Evolutionary conservation across 2,113 vertebrate genomes (phyloP).

Genomic region (Patagioenas fasciata): DNA sequence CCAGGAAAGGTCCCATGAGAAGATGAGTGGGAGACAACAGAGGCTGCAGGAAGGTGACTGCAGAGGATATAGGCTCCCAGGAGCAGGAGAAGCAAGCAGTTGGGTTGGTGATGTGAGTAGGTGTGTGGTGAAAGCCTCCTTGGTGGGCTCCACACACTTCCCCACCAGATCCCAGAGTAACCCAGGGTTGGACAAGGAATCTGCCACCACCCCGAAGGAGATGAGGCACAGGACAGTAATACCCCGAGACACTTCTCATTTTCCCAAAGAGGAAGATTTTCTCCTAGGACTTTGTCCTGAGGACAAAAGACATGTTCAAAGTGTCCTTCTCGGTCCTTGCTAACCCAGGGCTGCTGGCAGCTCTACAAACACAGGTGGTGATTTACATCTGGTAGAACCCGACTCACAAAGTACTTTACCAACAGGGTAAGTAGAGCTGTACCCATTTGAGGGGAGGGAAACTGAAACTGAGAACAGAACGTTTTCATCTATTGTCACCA

Average conservation of each 20-base stretch:
- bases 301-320: neutral
- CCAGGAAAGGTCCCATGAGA: neutral
- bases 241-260: neutral
- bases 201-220: neutral
- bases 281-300: neutral
- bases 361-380: neutral
- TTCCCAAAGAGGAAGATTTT: neutral
- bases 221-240: neutral
- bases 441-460: neutral
- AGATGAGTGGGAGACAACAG: neutral
- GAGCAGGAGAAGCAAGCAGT: neutral
- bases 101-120: neutral
- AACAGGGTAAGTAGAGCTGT: neutral
- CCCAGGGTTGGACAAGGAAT: neutral
- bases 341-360: neutral
- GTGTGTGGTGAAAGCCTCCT: neutral
- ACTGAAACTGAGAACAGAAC: neutral
- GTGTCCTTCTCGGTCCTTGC: neutral
- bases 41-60: neutral
- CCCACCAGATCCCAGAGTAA: neutral
- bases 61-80: conserved; percentile 14
- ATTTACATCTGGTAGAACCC: neutral
- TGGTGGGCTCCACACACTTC: neutral
- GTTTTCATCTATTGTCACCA: neutral
- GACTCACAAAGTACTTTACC: neutral